These are phyloP conservation scores for Myotis brandtii DNA, from an alignment of 2,113 vertebrate genomes.

Conservation along the genomic window DNA sequence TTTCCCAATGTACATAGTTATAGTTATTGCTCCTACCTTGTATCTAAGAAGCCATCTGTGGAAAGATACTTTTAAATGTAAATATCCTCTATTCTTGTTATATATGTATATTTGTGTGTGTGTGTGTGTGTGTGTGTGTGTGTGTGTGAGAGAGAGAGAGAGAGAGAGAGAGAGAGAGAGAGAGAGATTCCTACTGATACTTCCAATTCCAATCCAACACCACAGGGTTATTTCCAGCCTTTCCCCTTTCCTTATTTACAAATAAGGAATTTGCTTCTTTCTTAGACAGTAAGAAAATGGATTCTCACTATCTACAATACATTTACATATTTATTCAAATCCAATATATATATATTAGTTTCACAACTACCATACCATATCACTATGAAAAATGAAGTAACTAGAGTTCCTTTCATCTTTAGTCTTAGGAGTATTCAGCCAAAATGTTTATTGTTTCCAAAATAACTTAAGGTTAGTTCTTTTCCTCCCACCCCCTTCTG, in stretches of 20 bases:
- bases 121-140: too few relatives aligned
- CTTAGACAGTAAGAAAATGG: background rate
- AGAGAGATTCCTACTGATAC: background rate
- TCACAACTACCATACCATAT: background rate
- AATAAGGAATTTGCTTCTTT: background rate
- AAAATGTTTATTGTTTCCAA: background rate
- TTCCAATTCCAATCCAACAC: background rate
- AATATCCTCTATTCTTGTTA: background rate
- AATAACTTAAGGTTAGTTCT: background rate
- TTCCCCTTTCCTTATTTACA: background rate
- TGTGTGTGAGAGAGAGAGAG: background rate
- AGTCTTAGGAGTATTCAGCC: background rate
- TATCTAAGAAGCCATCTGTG: background rate
- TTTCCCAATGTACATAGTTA: background rate
- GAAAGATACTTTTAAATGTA: conserved; percentile 21
- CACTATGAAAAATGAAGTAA: background rate
- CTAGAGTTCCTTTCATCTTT: background rate
- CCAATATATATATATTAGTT: background rate
- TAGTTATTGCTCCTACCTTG: background rate
- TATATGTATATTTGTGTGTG: background rate
- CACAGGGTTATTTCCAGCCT: background rate
- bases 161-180: background rate
- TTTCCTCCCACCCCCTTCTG: background rate
- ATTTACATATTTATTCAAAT: background rate
- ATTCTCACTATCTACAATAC: background rate